Conservation (phyloP, 2,113 vertebrate genomes). For the cattle (Bos taurus) region DNA sequence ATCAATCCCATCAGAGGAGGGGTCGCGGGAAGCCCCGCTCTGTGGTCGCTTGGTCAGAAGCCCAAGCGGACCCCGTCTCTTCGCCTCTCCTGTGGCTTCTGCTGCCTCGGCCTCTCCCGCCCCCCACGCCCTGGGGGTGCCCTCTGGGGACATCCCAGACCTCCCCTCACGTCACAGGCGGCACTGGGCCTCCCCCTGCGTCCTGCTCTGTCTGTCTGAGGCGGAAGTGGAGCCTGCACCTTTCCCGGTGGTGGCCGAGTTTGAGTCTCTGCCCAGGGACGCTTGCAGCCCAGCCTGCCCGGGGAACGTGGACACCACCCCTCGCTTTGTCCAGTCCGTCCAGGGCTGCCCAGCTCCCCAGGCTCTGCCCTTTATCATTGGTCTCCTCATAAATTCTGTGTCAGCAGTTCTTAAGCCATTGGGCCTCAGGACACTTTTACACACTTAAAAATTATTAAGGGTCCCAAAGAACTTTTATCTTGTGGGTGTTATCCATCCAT, state of each 20-base stretch:
- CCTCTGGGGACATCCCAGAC: neutral
- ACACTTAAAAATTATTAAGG: neutral
- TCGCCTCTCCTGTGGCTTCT: neutral
- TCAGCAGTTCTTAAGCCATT: neutral
- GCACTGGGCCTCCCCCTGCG: neutral
- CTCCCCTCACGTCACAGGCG: neutral
- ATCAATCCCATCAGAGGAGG: too few species aligned
- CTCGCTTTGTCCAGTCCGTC: neutral
- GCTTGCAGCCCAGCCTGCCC: neutral
- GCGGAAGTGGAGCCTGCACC: neutral
- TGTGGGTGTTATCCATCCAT: neutral
- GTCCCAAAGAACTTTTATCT: neutral
- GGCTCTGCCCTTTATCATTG: neutral
- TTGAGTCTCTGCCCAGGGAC: neutral
- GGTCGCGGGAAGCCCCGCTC: fast-evolving
- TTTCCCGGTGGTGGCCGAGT: neutral
- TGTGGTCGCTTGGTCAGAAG: neutral
- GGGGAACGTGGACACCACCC: neutral
- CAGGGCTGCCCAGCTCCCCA: neutral
- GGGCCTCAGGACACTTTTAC: neutral
- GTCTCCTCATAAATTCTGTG: fast-evolving
- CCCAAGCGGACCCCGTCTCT: neutral
- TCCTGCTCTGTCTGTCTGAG: neutral
- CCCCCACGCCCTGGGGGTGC: neutral
- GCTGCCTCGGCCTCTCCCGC: neutral